Percentiles rank a stretch among this genome's conserved stretches.
Evolutionary conservation across 2,888 invertebrate species (phyloP).

Genomic region (Scotopteryx bipunctaria): DNA sequence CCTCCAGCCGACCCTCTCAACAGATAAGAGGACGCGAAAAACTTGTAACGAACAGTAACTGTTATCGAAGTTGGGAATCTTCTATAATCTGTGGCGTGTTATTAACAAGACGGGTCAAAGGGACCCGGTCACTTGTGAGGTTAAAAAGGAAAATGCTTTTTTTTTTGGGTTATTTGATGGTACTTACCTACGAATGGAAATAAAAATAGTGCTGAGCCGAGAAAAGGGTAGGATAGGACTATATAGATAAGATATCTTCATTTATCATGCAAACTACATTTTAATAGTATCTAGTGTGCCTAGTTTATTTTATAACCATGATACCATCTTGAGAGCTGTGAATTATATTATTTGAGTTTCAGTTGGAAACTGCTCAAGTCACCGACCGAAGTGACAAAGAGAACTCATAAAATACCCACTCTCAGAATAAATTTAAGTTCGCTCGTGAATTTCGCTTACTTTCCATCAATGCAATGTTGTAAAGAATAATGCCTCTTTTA

Average conservation of each 20-base stretch:
- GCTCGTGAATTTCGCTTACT: slow-evolving; percentile 15
- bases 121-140: not conserved
- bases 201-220: too few species aligned
- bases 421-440: slow-evolving; percentile 24
- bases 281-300: slow-evolving; percentile 3
- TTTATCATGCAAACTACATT: not conserved
- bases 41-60: slow-evolving; percentile 18
- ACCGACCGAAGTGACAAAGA: slow-evolving; percentile 24
- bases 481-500: not conserved
- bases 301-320: slow-evolving; percentile 9
- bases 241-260: too few species aligned
- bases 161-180: not conserved
- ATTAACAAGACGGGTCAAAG: slow-evolving; percentile 8
- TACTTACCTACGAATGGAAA: not conserved
- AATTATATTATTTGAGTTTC: slow-evolving; percentile 29
- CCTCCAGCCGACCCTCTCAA: slow-evolving; percentile 15
- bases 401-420: slow-evolving; percentile 22
- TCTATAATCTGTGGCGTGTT: slow-evolving; percentile 8
- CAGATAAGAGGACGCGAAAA: slow-evolving; percentile 16
- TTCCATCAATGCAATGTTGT: slow-evolving; percentile 7
- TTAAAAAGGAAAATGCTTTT: not conserved
- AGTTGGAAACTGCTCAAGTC: slow-evolving; percentile 25
- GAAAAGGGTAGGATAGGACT: too few species aligned
- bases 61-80: slow-evolving; percentile 14
- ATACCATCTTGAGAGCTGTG: slow-evolving; percentile 15